Conservation (phyloP, 2,888 invertebrate genomes). For the Macaria notata region DNA sequence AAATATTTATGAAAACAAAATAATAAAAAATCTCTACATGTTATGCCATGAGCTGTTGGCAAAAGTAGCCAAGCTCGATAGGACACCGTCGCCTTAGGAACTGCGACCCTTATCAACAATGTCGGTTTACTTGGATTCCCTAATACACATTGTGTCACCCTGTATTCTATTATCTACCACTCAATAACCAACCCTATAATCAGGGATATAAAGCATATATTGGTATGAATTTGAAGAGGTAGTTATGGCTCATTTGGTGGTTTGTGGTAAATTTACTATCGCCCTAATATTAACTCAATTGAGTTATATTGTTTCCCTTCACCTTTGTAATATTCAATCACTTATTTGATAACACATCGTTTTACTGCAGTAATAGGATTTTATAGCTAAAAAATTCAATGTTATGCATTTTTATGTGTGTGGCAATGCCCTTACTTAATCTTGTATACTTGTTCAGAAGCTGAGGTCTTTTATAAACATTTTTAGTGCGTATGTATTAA, state of each 20-base stretch:
- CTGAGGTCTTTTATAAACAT: too few species aligned
- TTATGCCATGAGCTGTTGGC: constrained; percentile 40
- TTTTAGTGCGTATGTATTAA: too few species aligned
- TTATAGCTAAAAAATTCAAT: constrained; percentile 2
- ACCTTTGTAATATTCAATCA: constrained; percentile 65
- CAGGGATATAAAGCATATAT: constrained; percentile 24
- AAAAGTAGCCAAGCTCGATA: constrained; percentile 63
- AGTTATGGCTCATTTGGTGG: constrained; percentile 35
- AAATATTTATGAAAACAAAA: too few species aligned
- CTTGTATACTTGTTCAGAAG: too few species aligned
- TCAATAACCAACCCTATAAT: constrained; percentile 36
- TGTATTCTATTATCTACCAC: constrained; percentile 28
- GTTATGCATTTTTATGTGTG: too few species aligned
- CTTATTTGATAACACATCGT: constrained; percentile 29
- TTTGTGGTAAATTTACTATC: constrained; percentile 60
- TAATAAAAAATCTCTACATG: constrained; percentile 32
- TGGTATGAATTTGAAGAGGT: not conserved
- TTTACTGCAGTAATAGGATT: constrained; percentile 16
- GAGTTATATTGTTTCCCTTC: constrained; percentile 63
- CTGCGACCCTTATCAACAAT: constrained; percentile 76
- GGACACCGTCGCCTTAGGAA: constrained; percentile 66
- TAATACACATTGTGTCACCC: constrained; percentile 62
- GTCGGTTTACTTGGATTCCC: constrained; percentile 62
- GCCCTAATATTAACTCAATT: constrained; percentile 63
- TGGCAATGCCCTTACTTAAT: too few species aligned